phyloP scores from a whole-genome alignment of 2,113 vertebrate species.

The Alethe diademata region DNA sequence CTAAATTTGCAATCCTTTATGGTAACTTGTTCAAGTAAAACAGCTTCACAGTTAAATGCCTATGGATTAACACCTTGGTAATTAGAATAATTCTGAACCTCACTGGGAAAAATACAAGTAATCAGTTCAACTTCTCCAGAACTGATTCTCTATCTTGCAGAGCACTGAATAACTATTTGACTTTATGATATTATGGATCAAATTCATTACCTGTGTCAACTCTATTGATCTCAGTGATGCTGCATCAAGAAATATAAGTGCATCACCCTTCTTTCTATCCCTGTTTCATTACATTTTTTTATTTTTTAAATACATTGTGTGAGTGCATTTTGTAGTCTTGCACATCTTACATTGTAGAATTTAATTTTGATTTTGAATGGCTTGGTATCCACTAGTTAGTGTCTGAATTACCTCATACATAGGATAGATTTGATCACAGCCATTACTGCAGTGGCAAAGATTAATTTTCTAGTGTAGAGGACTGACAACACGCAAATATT shows the following conservation, averaged over 20 bases:
- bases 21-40: not conserved
- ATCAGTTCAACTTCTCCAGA: not conserved
- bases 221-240: conserved; percentile 7
- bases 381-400: not conserved
- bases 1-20: not conserved
- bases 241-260: not conserved
- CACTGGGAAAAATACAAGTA: not conserved
- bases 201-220: conserved; percentile 20
- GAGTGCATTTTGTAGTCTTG: not conserved
- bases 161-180: conserved; percentile 10
- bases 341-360: not conserved
- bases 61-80: not conserved
- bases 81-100: conserved; percentile 17
- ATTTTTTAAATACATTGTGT: not conserved
- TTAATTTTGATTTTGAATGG: not conserved
- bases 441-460: not conserved
- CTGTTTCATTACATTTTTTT: not conserved
- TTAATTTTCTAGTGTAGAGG: not conserved
- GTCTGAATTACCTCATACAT: not conserved
- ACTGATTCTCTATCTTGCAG: conserved; percentile 7
- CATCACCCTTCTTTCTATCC: not conserved
- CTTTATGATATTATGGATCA: conserved; percentile 30
- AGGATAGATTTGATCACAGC: not conserved
- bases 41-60: not conserved
- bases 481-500: not conserved